Percentiles rank a stretch among this genome's conserved stretches.
These are phyloP conservation scores for Eretmochelys imbricata DNA, from an alignment of 2,113 vertebrate species.

Conservation along the genomic window DNA sequence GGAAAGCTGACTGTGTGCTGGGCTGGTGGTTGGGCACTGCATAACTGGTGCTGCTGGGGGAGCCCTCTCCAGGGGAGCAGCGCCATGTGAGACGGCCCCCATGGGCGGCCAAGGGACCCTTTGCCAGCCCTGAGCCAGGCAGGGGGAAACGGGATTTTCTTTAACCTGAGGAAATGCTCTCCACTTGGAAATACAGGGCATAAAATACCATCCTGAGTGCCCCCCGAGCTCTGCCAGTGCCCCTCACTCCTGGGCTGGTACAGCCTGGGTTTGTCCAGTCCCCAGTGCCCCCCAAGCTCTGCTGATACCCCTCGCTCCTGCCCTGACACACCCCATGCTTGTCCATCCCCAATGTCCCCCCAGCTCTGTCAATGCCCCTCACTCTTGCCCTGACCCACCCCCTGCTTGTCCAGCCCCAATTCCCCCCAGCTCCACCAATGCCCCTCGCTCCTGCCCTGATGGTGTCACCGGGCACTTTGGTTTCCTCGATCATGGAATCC, in stretches of 20 bases:
- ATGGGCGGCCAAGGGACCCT: background rate
- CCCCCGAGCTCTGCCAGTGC: background rate
- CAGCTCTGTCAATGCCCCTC: background rate
- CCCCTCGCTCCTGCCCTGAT: background rate
- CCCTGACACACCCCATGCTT: background rate
- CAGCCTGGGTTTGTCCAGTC: too few relatives aligned
- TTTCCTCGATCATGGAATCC: background rate
- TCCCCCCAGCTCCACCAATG: background rate
- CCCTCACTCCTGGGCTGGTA: too few relatives aligned
- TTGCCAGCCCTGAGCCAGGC: background rate
- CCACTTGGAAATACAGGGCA: background rate
- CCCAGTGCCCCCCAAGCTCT: too few relatives aligned
- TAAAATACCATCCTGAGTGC: background rate
- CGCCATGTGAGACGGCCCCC: fast-evolving
- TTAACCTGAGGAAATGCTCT: background rate
- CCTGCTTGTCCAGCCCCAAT: background rate
- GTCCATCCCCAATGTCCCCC: background rate
- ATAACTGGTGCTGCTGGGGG: background rate
- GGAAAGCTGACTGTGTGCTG: background rate
- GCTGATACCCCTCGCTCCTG: too few relatives aligned
- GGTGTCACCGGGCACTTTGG: background rate
- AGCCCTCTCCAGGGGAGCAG: background rate
- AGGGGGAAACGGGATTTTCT: background rate
- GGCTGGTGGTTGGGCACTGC: too few relatives aligned
- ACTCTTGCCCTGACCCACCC: too few relatives aligned